Evolutionary conservation across 2,113 vertebrate genomes (phyloP).

Genomic region (Microcebus lehilahytsara): DNA sequence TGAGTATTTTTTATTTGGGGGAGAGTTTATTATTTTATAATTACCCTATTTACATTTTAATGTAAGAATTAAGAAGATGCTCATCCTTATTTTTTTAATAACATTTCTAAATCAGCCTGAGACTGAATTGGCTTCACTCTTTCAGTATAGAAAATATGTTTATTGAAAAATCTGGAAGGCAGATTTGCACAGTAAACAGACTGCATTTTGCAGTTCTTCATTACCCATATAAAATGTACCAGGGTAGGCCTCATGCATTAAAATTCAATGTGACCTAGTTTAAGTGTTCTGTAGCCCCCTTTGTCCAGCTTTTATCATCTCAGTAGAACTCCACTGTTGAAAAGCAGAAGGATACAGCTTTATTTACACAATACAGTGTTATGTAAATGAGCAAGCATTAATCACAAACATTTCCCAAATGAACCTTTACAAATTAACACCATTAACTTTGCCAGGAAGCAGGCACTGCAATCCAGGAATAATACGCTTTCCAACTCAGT

Average conservation of each 20-base stretch:
- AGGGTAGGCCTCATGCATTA: neutral
- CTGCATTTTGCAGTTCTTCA: neutral
- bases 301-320: constrained; percentile 60
- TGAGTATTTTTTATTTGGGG: constrained; percentile 66
- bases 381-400: constrained; percentile 70
- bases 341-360: constrained; percentile 58
- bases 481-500: constrained; percentile 46
- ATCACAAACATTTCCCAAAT: constrained; percentile 73
- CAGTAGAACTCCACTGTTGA: constrained; percentile 23
- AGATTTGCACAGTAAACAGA: constrained; percentile 67
- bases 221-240: constrained; percentile 30
- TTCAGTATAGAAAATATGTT: constrained; percentile 71
- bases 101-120: constrained; percentile 68
- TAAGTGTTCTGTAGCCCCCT: neutral
- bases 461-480: constrained; percentile 35
- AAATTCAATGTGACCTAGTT: constrained; percentile 57
- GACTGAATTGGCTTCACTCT: constrained; percentile 61
- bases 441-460: constrained; percentile 64
- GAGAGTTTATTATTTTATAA: constrained; percentile 74
- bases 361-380: constrained; percentile 62
- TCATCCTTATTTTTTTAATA: constrained; percentile 73
- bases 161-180: constrained; percentile 72
- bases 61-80: constrained; percentile 72
- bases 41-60: constrained; percentile 75
- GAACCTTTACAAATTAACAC: constrained; percentile 71